Percentiles rank a stretch among this genome's conserved stretches.
Conservation (phyloP, 92 coral and sea anemone species). For the Virgularia gustaviana region DNA sequence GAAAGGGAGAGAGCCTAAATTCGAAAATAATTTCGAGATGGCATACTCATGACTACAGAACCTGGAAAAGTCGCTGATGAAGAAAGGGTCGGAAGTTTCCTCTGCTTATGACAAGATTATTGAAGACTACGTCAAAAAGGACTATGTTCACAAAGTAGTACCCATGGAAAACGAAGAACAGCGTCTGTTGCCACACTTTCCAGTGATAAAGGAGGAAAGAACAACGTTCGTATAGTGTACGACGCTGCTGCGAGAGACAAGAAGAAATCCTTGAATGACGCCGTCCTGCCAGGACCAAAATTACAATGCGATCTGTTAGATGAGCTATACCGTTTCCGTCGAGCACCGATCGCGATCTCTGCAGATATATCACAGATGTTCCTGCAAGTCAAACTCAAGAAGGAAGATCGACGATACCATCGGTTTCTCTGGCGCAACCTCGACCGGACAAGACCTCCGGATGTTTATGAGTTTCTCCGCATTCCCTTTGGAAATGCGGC, state of each 20-base stretch:
- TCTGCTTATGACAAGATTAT: constrained; percentile 34
- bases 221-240: constrained; percentile 51
- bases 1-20: too few species aligned
- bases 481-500: constrained; percentile 14
- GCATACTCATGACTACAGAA: constrained; percentile 1
- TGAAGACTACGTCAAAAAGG: constrained; percentile 35
- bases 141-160: constrained; percentile 40
- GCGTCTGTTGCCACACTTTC: constrained; percentile 59
- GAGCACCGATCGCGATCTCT: constrained; percentile 39
- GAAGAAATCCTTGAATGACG: constrained; percentile 40
- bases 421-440: constrained; percentile 48
- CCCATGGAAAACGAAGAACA: constrained; percentile 21
- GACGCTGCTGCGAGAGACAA: constrained; percentile 48
- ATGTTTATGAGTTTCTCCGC: constrained; percentile 28
- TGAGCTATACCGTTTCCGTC: constrained; percentile 38
- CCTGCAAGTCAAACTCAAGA: constrained; percentile 31
- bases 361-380: constrained; percentile 60
- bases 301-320: constrained; percentile 45
- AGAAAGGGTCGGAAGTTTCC: constrained; percentile 42
- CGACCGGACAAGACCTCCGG: constrained; percentile 24
- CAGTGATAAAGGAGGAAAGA: constrained; percentile 45
- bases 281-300: constrained; percentile 55
- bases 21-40: too few species aligned
- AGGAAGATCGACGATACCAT: constrained; percentile 53
- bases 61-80: constrained; percentile 31